phyloP scores from a whole-genome alignment of 2,113 vertebrate species.

The Rana temporaria region DNA sequence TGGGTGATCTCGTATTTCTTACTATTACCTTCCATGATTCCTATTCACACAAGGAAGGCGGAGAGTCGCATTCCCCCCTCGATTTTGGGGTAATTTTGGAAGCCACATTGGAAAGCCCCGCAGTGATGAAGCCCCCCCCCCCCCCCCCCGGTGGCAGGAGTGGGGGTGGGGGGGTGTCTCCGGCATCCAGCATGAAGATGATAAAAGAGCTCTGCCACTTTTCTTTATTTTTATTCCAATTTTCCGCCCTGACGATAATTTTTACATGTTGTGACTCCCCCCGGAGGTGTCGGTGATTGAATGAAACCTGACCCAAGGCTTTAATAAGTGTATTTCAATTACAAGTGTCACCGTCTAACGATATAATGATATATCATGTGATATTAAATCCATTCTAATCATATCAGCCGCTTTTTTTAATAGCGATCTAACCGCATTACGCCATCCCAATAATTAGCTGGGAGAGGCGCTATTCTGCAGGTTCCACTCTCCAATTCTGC shows the following conservation, averaged over 20 bases:
- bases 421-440: constrained; percentile 84
- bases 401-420: constrained; percentile 85
- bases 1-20: too few relatives aligned
- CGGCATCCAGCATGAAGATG: not conserved
- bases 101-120: not conserved
- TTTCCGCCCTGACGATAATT: constrained; percentile 72
- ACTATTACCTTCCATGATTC: too few relatives aligned
- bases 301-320: constrained; percentile 89
- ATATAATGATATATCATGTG: constrained; percentile 98
- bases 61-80: too few relatives aligned
- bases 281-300: constrained; percentile 85
- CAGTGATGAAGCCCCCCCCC: too few relatives aligned
- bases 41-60: too few relatives aligned
- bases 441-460: constrained; percentile 85
- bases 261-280: constrained; percentile 71
- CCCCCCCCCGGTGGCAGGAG: not conserved
- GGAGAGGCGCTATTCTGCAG: constrained; percentile 63
- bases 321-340: constrained; percentile 99
- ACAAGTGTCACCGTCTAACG: constrained; percentile 96
- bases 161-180: not conserved
- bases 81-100: not conserved
- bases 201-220: constrained; percentile 59
- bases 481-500: not conserved
- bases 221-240: constrained; percentile 80
- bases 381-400: constrained; percentile 99